These are phyloP conservation scores for Drosophila gaucha DNA, from an alignment of 2,888 invertebrate genomes.

Conservation along the genomic window DNA sequence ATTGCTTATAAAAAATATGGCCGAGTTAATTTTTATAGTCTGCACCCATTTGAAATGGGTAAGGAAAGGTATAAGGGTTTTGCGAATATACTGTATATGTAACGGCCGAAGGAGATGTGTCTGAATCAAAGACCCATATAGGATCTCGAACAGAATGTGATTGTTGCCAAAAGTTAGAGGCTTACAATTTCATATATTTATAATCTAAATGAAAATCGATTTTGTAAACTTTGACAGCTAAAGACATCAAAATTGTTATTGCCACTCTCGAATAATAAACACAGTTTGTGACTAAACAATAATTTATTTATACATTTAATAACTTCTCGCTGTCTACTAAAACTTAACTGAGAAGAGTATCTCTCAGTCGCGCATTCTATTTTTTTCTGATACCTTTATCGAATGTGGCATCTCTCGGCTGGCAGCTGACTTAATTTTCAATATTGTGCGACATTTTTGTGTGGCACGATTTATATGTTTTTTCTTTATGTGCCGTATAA, in stretches of 20 bases:
- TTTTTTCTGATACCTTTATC: background rate
- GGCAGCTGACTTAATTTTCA: conserved; percentile 38
- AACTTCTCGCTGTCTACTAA: background rate
- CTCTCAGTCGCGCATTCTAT: background rate
- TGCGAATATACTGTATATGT: too few relatives aligned
- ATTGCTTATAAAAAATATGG: conserved; percentile 33
- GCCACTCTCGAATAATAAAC: background rate
- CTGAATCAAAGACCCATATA: background rate
- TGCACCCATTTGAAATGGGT: background rate
- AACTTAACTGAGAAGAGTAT: background rate
- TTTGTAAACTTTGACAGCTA: too few relatives aligned
- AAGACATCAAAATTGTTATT: too few relatives aligned
- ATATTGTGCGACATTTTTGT: conserved; percentile 49
- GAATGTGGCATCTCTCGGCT: conserved; percentile 2
- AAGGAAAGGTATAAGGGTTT: too few relatives aligned
- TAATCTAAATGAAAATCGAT: too few relatives aligned
- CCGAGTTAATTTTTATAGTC: background rate
- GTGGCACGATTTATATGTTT: conserved; percentile 39
- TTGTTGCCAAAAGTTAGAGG: too few relatives aligned
- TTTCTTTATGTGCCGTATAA: conserved; percentile 30
- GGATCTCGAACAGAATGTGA: too few relatives aligned
- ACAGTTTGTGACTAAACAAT: background rate
- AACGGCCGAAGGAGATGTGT: too few relatives aligned
- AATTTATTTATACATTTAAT: too few relatives aligned
- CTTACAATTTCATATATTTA: too few relatives aligned